phyloP scores from a whole-genome alignment of 2,113 vertebrate species.

The Antigone vipio region DNA sequence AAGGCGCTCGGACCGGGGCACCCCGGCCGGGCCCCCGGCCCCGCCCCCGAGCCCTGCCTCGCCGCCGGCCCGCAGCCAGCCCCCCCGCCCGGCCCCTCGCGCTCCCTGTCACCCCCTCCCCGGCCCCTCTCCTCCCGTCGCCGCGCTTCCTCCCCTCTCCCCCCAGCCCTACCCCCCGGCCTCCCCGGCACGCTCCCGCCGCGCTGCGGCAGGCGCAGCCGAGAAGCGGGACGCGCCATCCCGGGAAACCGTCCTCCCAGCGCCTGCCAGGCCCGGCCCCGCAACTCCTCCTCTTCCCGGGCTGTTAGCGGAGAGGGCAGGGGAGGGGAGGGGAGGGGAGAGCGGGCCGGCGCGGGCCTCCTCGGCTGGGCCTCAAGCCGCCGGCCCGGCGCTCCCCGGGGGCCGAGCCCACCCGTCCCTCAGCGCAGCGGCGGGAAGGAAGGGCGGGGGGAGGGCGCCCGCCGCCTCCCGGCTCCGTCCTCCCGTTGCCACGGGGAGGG shows the following conservation, averaged over 20 bases:
- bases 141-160: not conserved
- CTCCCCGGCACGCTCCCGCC: not conserved
- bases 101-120: not conserved
- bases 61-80: not conserved
- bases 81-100: not conserved
- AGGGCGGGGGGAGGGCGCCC: not conserved
- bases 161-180: not conserved
- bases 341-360: not conserved
- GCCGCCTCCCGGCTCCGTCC: not conserved
- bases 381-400: not conserved
- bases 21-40: not conserved
- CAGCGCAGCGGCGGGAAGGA: not conserved
- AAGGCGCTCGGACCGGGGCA: not conserved
- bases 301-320: not conserved
- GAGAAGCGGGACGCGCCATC: not conserved
- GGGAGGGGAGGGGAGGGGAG: not conserved
- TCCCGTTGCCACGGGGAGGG: not conserved
- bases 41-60: not conserved
- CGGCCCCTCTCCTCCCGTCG: not conserved
- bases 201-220: not conserved
- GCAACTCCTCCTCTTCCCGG: slow-evolving; percentile 18
- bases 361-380: not conserved
- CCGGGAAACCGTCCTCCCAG: not conserved
- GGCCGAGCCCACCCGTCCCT: not conserved
- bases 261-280: not conserved